phyloP scores from a whole-genome alignment of 1,140 invertebrate genomes.

The Drusus annulatus region DNA sequence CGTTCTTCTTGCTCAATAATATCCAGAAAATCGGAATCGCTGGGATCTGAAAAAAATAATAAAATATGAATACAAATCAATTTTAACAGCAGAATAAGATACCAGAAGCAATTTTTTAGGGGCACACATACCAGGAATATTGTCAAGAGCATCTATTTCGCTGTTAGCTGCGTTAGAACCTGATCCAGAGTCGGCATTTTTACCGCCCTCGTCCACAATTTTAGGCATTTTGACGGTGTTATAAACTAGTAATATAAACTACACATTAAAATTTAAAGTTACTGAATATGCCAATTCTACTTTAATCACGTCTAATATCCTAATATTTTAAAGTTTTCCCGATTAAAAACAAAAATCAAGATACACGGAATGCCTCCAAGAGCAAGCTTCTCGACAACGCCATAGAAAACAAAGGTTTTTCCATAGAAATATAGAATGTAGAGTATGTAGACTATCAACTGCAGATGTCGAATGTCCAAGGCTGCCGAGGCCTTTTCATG shows the following conservation, averaged over 20 bases:
- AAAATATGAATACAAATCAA: not conserved
- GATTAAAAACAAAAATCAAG: slow-evolving; percentile 8
- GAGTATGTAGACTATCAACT: not conserved
- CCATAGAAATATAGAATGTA: not conserved
- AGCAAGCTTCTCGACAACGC: slow-evolving; percentile 18
- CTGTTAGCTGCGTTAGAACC: slow-evolving; percentile 20
- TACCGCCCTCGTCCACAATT: slow-evolving; percentile 48
- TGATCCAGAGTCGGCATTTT: slow-evolving; percentile 46
- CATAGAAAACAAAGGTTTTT: slow-evolving; percentile 14
- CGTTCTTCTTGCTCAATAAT: slow-evolving; percentile 70
- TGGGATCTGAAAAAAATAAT: slow-evolving; percentile 63
- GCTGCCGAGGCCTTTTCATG: not conserved
- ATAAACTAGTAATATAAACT: slow-evolving; percentile 13
- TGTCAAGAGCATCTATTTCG: slow-evolving; percentile 33
- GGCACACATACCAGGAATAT: slow-evolving; percentile 21
- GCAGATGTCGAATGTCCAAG: too few relatives aligned
- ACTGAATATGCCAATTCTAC: not conserved
- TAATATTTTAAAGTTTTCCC: not conserved
- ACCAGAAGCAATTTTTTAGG: not conserved
- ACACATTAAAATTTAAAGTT: slow-evolving; percentile 20
- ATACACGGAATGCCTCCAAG: not conserved
- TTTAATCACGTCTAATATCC: not conserved
- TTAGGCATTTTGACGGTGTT: slow-evolving; percentile 33
- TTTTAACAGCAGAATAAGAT: not conserved
- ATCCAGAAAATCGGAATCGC: slow-evolving; percentile 69